Evolutionary conservation across 2,797 vertebrate genomes (phyloP).

Genomic region (Cuniculus paca): DNA sequence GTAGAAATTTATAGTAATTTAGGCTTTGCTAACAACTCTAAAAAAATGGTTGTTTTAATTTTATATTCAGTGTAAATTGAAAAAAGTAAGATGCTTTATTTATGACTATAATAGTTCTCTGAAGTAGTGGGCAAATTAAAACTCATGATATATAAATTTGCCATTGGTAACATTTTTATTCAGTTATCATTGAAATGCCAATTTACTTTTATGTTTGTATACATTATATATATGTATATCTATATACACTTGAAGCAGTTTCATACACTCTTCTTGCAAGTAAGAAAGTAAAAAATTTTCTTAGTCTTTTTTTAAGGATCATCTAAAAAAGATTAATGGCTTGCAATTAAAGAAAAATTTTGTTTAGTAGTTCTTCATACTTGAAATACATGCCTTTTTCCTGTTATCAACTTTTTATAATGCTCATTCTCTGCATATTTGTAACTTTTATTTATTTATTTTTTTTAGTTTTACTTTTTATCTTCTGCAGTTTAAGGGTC

Average conservation of each 20-base stretch:
- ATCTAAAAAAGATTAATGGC: conserved; percentile 16
- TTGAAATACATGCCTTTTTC: conserved; percentile 15
- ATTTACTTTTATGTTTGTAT: conserved; percentile 35
- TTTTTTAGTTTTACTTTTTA: conserved; percentile 27
- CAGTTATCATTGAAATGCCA: not conserved
- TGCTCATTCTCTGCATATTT: conserved; percentile 20
- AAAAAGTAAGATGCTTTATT: conserved; percentile 20
- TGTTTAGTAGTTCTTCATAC: conserved; percentile 13
- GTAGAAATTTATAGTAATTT: not conserved
- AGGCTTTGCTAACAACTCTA: not conserved
- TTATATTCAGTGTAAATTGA: not conserved
- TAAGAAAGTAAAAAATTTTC: conserved; percentile 32
- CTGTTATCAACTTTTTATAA: not conserved
- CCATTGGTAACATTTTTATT: not conserved
- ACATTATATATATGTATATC: not conserved
- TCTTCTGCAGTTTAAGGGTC: not conserved
- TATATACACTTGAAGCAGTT: conserved; percentile 28
- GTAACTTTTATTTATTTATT: conserved; percentile 45
- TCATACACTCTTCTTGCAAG: not conserved
- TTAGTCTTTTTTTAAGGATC: not conserved
- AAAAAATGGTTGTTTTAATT: conserved; percentile 44
- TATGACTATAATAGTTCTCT: not conserved
- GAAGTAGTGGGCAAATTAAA: conserved; percentile 43
- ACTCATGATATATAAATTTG: not conserved
- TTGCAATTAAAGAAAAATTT: conserved; percentile 47